Evolutionary conservation across 2,113 vertebrate genomes (phyloP).

Genomic region (Cepphus grylle): DNA sequence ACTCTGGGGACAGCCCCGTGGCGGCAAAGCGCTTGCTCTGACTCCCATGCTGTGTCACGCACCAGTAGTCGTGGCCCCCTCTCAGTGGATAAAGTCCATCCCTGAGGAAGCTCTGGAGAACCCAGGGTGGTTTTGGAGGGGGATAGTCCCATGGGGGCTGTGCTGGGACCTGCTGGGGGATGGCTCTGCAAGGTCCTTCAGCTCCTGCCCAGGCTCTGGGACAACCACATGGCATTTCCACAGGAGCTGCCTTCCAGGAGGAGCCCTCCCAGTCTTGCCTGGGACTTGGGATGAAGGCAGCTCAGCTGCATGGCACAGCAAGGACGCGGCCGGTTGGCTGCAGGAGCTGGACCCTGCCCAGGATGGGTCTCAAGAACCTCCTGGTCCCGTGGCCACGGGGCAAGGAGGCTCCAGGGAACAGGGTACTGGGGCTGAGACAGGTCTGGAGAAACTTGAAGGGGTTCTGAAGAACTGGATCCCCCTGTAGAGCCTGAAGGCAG

Average conservation of each 20-base stretch:
- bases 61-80: background rate
- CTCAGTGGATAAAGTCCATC: fast-evolving
- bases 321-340: background rate
- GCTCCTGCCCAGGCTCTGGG: background rate
- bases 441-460: background rate
- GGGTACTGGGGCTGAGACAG: background rate
- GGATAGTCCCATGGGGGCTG: fast-evolving
- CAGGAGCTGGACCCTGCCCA: background rate
- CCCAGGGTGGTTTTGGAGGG: fast-evolving
- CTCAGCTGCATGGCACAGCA: background rate
- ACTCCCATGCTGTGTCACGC: background rate
- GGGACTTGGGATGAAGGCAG: background rate
- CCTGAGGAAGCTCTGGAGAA: background rate
- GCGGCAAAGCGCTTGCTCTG: background rate
- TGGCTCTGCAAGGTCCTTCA: background rate
- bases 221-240: background rate
- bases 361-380: background rate
- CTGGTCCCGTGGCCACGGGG: background rate
- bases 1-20: background rate
- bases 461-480: background rate
- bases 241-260: background rate
- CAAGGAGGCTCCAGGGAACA: background rate
- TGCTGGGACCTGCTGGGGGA: background rate
- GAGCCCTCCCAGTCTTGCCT: background rate
- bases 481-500: background rate